Conservation (phyloP, 2,888 invertebrate species). For the Cyaniris semiargus region DNA sequence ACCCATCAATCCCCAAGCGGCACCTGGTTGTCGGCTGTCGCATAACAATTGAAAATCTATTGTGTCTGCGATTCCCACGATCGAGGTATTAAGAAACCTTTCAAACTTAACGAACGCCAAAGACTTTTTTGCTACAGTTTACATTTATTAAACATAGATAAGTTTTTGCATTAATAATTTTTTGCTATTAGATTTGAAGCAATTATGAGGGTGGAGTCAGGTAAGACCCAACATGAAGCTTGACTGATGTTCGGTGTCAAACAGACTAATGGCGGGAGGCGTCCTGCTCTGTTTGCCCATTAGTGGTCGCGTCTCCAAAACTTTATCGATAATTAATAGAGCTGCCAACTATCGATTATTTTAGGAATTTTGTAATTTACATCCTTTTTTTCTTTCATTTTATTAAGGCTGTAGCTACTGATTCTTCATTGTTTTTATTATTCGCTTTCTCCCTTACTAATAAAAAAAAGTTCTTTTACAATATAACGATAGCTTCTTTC, state of each 20-base stretch:
- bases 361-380: conserved; percentile 44
- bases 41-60: no score
- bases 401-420: conserved; percentile 14
- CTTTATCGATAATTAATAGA: conserved; percentile 53
- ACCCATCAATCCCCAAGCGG: no score
- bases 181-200: conserved; percentile 1
- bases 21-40: no score
- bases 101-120: background rate
- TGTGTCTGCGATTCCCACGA: no score
- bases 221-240: conserved; percentile 55
- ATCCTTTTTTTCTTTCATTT: background rate
- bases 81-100: background rate
- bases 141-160: background rate
- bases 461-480: no score
- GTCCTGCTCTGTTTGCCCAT: conserved; percentile 72
- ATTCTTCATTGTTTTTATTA: no score
- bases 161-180: background rate
- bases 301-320: conserved; percentile 51
- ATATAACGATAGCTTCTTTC: background rate
- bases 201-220: conserved; percentile 39
- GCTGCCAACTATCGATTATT: conserved; percentile 12
- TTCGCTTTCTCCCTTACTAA: no score
- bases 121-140: background rate
- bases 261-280: conserved; percentile 72
- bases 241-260: conserved; percentile 78